phyloP scores from a whole-genome alignment of 2,888 invertebrate species.

The Schrankia costaestrigalis region DNA sequence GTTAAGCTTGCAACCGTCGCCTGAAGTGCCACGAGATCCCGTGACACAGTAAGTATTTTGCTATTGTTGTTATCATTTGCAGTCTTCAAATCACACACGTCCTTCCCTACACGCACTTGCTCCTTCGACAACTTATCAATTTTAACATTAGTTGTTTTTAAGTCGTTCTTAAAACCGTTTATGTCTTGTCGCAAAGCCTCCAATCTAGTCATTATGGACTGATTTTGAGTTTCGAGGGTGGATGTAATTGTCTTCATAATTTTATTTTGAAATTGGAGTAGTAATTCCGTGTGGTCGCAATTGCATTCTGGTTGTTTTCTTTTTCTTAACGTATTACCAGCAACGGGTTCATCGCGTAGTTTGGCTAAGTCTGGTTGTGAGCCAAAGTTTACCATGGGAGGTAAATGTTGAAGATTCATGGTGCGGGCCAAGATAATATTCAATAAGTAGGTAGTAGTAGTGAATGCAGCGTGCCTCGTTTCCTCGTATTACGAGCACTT shows the following conservation, averaged over 20 bases:
- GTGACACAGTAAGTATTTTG: not conserved
- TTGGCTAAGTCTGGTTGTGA: not conserved
- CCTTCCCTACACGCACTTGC: not conserved
- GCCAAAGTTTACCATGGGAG: not conserved
- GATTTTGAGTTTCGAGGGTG: not conserved
- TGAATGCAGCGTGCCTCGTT: no score
- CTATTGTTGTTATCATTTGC: not conserved
- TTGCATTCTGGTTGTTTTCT: not conserved
- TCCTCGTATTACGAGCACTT: no score
- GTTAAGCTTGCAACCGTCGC: not conserved
- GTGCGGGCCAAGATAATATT: not conserved
- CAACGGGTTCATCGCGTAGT: not conserved
- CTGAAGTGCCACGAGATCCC: not conserved
- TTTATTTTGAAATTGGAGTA: not conserved
- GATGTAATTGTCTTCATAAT: not conserved
- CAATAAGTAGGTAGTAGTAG: not conserved
- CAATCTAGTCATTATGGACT: not conserved
- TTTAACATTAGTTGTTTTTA: not conserved
- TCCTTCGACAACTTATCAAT: not conserved
- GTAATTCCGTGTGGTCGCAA: not conserved
- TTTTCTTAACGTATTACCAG: not conserved
- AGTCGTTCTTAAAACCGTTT: not conserved
- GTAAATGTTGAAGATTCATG: not conserved
- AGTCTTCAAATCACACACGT: not conserved
- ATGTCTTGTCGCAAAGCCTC: not conserved